phyloP scores from a whole-genome alignment of 1,140 invertebrate species.

The Platyscapa corneri region DNA sequence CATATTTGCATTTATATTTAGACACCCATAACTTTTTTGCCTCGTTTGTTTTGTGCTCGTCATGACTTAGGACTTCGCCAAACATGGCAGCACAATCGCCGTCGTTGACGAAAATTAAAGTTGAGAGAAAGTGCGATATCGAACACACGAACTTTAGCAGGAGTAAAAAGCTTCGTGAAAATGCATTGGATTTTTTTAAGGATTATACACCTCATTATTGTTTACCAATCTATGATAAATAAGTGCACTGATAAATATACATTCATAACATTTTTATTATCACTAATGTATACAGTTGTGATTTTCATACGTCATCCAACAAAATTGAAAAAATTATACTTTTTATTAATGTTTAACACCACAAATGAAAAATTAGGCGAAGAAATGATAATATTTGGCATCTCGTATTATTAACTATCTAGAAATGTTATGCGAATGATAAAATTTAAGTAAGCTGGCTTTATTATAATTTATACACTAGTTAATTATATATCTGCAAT shows the following conservation, averaged over 20 bases:
- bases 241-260: background rate
- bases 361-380: background rate
- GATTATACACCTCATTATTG: background rate
- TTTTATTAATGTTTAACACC: background rate
- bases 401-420: background rate
- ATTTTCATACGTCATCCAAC: background rate
- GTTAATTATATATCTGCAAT: no score
- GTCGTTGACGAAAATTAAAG: background rate
- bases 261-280: background rate
- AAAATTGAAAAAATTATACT: background rate
- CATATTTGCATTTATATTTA: conserved; percentile 26
- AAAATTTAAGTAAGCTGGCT: background rate
- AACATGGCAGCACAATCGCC: background rate
- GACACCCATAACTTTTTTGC: background rate
- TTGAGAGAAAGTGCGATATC: background rate
- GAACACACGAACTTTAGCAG: background rate
- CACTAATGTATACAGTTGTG: background rate
- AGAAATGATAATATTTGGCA: background rate
- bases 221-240: background rate
- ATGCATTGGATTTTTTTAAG: background rate
- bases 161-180: no score
- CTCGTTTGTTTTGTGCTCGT: background rate
- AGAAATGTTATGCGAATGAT: background rate
- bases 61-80: background rate
- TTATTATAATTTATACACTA: background rate